Evolutionary conservation across 2,888 invertebrate genomes (phyloP).

Genomic region (Drosophila paranaensis): DNA sequence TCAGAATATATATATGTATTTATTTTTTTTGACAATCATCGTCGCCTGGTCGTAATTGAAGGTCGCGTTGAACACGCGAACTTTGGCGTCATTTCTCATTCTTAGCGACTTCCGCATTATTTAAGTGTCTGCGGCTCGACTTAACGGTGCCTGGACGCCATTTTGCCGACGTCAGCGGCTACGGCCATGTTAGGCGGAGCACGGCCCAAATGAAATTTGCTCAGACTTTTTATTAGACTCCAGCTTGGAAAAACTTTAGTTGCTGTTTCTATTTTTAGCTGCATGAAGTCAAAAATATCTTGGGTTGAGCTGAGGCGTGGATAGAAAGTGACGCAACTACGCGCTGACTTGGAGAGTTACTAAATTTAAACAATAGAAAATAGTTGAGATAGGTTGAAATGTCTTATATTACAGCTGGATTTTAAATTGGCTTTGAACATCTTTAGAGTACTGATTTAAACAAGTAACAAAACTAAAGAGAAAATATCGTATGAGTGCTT

Average conservation of each 20-base stretch:
- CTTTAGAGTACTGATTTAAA: neutral
- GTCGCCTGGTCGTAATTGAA: conserved; percentile 15
- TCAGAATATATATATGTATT: neutral
- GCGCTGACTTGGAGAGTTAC: neutral
- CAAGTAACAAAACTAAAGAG: neutral
- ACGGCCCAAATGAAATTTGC: conserved; percentile 25
- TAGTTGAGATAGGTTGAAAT: neutral
- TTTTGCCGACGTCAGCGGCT: conserved; percentile 28
- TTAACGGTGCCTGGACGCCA: conserved; percentile 49
- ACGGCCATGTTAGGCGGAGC: conserved; percentile 34
- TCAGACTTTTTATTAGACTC: conserved; percentile 20
- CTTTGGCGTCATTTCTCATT: conserved; percentile 46
- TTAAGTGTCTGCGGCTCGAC: conserved; percentile 18
- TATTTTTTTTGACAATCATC: conserved; percentile 3
- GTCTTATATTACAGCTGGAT: neutral
- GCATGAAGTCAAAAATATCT: conserved; percentile 7
- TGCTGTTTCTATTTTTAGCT: conserved; percentile 41
- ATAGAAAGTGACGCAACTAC: neutral
- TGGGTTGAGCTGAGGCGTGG: neutral
- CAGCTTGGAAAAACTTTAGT: conserved; percentile 16
- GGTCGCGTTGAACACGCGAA: conserved; percentile 44
- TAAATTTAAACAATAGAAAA: neutral
- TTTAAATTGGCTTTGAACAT: neutral
- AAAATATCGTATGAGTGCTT: too few relatives aligned
- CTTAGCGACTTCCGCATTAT: conserved; percentile 10